Evolutionary conservation across 2,797 vertebrate species (phyloP).

Genomic region (Rallus crepitans): DNA sequence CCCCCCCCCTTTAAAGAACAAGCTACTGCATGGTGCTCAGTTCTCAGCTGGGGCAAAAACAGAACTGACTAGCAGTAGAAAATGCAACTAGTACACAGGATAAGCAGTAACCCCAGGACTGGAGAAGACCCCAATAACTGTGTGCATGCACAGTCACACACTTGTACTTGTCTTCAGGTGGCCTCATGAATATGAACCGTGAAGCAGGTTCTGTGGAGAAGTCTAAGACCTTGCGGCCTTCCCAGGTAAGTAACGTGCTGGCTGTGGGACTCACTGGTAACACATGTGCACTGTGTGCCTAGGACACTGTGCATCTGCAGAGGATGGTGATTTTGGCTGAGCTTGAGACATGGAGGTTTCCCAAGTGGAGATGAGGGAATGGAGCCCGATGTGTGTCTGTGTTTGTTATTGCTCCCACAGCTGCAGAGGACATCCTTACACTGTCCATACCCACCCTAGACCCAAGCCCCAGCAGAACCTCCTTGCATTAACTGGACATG

Average conservation of each 20-base stretch:
- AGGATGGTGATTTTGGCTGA: not conserved
- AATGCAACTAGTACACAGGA: not conserved
- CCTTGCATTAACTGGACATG: not conserved
- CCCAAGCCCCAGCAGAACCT: not conserved
- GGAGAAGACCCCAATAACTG: not conserved
- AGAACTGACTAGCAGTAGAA: not conserved
- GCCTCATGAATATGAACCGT: not conserved
- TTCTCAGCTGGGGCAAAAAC: too few species aligned
- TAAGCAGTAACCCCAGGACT: not conserved
- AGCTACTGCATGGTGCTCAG: too few species aligned
- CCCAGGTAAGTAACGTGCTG: not conserved
- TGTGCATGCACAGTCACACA: accelerated
- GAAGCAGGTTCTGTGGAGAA: not conserved
- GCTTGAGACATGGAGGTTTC: not conserved
- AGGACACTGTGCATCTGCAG: not conserved
- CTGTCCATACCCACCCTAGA: not conserved
- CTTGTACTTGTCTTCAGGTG: not conserved
- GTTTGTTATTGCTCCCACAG: accelerated
- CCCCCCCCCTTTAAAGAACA: too few species aligned
- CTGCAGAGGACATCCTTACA: not conserved
- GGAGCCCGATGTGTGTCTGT: accelerated
- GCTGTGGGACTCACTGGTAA: not conserved
- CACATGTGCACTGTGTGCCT: not conserved
- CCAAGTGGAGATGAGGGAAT: not conserved
- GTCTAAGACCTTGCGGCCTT: not conserved